Evolutionary conservation across 2,888 invertebrate genomes (phyloP).

Genomic region (Elegia similella): DNA sequence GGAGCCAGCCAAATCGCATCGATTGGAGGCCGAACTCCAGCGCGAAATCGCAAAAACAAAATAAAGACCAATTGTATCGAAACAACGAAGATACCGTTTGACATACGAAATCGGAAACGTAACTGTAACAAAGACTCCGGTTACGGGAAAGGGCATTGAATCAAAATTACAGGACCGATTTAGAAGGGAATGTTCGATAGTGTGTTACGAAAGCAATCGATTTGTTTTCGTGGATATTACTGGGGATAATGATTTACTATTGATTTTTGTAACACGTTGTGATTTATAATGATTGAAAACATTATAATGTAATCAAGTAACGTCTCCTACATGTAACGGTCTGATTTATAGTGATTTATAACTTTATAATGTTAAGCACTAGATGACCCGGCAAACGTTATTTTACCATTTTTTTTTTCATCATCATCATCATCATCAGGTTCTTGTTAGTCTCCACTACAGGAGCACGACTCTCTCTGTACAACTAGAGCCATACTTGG

Average conservation of each 20-base stretch:
- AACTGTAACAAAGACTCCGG: conserved; percentile 34
- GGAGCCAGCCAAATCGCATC: background rate
- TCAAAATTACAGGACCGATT: conserved; percentile 31
- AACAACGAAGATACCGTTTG: conserved; percentile 38
- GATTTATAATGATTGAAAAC: too few species aligned
- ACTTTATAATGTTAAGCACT: too few species aligned
- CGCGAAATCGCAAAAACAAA: conserved; percentile 32
- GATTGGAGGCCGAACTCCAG: conserved; percentile 17
- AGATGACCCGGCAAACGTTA: too few species aligned
- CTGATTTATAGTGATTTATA: too few species aligned
- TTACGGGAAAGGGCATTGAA: conserved; percentile 31
- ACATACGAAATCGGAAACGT: conserved; percentile 41
- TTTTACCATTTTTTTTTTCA: too few species aligned
- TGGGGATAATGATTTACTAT: background rate
- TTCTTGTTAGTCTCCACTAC: too few species aligned
- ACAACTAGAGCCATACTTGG: too few species aligned
- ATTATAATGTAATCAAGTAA: too few species aligned
- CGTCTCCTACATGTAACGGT: too few species aligned
- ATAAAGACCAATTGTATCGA: conserved; percentile 34
- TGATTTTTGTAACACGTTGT: too few species aligned
- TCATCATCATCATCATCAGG: too few species aligned
- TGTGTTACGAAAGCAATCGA: background rate
- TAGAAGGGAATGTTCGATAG: conserved; percentile 10
- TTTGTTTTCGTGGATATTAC: background rate
- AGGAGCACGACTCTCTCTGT: too few species aligned